Base-by-base conservation (phyloP, 37 sponge, comb jelly and placozoan genomes). In the Dysidea cf. avara region DNA sequence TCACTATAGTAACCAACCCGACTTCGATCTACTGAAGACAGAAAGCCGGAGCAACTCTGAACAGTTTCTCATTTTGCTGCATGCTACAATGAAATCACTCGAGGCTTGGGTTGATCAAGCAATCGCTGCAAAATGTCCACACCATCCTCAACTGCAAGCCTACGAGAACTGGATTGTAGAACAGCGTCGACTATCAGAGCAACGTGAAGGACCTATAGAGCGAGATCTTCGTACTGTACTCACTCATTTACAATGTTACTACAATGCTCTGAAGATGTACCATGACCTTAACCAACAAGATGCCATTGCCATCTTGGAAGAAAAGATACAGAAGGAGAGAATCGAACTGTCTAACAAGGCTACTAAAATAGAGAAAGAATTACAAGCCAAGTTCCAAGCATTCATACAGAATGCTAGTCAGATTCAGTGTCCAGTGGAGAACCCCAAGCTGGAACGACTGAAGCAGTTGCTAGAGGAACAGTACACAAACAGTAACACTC, bases 291-390 rank as follows among this genome's bases (percentile, higher is more conserved):
- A 22, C 2, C 21, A 61, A 0, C 67, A 67, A 7, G 79, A 86
- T 86, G 86, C 86, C 1, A 68, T 79, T 1, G 37, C 31, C 11
- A 53, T 86, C 7, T 36, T 86, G 20, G 53, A 49, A 18, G 63
- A 68, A 6, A 55, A 37, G 29, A 32, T 3, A 7, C n/a, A n/a
- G n/a, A n/a, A n/a, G n/a, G n/a, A n/a, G n/a, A 48, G 2, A 22
- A 34, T 58, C n/a, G 9, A 5, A 43, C 21, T 66, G 14, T 32
- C 3, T 12, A 28, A 49, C 55, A 64, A 56, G 26, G 43, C 30
- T 5, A 26, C 28, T 26, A 46, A 54, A 2, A 1, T 13, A 25
- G 85, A 84, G 66, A 49, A 14, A 2, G 24, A 54, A 1, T 38
- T 84, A 11, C 31, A 64, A 29, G 25, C 21, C 4, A 55, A 43